phyloP scores from a whole-genome alignment of 2,797 vertebrate species.

The Phrynocephalus forsythii region DNA sequence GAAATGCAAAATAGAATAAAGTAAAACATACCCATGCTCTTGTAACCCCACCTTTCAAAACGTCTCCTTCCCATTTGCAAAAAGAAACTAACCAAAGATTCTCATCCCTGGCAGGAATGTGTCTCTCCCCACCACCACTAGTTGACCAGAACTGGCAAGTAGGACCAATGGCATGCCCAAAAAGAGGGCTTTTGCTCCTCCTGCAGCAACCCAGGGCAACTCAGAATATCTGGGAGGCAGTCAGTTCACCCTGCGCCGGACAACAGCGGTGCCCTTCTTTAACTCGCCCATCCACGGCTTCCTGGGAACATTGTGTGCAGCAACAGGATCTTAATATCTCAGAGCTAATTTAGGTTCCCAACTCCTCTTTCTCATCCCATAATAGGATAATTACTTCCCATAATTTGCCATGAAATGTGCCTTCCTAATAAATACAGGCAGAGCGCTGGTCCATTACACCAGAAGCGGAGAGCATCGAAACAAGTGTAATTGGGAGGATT shows the following conservation, averaged over 20 bases:
- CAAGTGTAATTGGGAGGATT: conserved; percentile 57
- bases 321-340: conserved; percentile 64
- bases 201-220: conserved; percentile 39
- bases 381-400: conserved; percentile 71
- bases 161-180: background rate
- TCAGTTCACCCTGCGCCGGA: conserved; percentile 50
- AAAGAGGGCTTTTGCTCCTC: background rate
- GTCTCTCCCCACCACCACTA: no score
- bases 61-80: no score
- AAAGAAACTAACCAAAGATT: no score
- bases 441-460: conserved; percentile 62
- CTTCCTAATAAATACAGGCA: conserved; percentile 62
- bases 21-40: no score
- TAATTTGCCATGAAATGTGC: conserved; percentile 65
- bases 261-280: conserved; percentile 54
- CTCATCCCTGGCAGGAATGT: no score
- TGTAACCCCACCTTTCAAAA: no score
- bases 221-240: conserved; percentile 49
- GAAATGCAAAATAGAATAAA: no score
- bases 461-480: conserved; percentile 61
- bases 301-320: conserved; percentile 46
- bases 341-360: conserved; percentile 65
- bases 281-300: conserved; percentile 54
- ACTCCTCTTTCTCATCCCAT: conserved; percentile 68
- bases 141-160: no score